phyloP scores from a whole-genome alignment of 2,113 vertebrate species.

The Gnathonemus longibarbis region DNA sequence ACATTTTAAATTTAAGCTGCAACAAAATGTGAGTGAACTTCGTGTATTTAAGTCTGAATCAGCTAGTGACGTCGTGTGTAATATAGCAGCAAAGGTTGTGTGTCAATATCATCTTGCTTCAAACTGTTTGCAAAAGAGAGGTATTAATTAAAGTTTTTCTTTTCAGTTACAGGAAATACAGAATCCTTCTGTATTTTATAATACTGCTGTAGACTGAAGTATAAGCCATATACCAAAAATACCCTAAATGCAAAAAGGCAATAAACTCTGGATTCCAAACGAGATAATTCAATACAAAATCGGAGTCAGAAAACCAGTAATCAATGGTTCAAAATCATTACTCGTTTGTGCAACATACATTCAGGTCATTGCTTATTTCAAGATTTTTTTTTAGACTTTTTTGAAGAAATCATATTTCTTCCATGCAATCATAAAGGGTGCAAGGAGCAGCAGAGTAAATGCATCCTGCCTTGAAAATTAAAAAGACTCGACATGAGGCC shows the following conservation, averaged over 20 bases:
- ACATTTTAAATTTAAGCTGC: neutral
- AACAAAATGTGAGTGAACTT: neutral
- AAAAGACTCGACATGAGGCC: slow-evolving; percentile 17
- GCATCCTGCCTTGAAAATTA: slow-evolving; percentile 15
- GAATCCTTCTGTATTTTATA: neutral
- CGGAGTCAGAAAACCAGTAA: neutral
- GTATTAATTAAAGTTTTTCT: neutral
- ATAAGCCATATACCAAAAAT: neutral
- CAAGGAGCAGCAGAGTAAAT: neutral
- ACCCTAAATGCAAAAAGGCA: neutral
- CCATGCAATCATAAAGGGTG: neutral
- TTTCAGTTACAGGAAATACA: neutral
- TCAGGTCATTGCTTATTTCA: neutral
- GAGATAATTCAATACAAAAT: neutral
- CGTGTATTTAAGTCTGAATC: neutral
- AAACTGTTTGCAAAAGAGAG: neutral
- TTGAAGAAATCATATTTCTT: neutral
- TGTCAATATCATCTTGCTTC: neutral
- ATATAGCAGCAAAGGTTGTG: neutral
- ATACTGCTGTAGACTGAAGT: neutral
- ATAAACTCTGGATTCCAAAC: neutral
- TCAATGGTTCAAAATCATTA: neutral
- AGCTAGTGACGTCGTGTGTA: neutral
- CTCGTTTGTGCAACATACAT: neutral
- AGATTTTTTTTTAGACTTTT: neutral